Conservation (phyloP, 2,888 invertebrate genomes). For the Liposcelis brunnea region DNA sequence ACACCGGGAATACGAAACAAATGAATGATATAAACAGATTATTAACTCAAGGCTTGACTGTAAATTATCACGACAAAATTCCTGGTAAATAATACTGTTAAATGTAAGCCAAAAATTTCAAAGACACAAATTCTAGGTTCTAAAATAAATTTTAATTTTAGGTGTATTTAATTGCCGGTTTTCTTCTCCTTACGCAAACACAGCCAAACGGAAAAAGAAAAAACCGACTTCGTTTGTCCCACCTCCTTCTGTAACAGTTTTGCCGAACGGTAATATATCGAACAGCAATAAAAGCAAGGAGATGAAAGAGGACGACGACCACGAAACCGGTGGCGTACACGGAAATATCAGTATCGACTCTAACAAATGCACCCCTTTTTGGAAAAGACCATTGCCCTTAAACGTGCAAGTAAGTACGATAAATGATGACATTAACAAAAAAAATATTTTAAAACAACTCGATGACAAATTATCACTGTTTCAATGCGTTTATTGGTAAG, state of each 20-base stretch:
- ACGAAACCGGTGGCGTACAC: constrained; percentile 4
- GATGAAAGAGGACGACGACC: not conserved
- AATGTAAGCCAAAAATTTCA: too few species aligned
- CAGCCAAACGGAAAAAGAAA: constrained; percentile 61
- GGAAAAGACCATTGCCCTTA: constrained; percentile 50
- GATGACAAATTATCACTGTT: too few species aligned
- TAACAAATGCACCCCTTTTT: constrained; percentile 40
- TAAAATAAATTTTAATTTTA: constrained; percentile 28
- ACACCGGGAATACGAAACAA: not conserved
- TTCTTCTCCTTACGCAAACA: constrained; percentile 39
- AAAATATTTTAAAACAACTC: too few species aligned
- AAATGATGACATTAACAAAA: too few species aligned
- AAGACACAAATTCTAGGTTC: too few species aligned
- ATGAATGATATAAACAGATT: constrained; percentile 4
- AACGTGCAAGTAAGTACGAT: not conserved
- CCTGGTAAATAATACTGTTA: constrained; percentile 1
- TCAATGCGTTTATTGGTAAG: too few species aligned
- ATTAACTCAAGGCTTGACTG: not conserved
- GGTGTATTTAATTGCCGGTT: constrained; percentile 85
- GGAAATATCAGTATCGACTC: too few species aligned
- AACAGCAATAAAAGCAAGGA: constrained; percentile 15
- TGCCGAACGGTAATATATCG: constrained; percentile 9
- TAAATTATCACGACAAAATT: constrained; percentile 3
- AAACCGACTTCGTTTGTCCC: constrained; percentile 80
- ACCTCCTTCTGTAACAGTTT: constrained; percentile 33